Evolutionary conservation across 2,113 vertebrate species (phyloP), one percentile per base, ranked within the genome.

Genomic region (Urocynchramus pylzowi): DNA sequence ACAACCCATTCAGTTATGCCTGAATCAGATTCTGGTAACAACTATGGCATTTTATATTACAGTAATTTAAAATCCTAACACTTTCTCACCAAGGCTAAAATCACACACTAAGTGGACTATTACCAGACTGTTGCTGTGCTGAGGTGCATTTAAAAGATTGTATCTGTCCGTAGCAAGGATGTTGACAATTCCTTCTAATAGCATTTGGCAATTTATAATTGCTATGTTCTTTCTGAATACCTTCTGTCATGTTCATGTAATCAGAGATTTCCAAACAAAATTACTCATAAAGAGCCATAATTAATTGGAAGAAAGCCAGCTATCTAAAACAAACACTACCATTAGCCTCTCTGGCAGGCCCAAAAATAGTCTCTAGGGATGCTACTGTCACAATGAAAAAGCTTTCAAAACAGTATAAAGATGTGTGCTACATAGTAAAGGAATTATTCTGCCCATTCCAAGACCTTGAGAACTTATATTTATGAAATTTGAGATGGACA

Each of bases 271-370:
- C 63, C 80, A 94, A 96, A 95, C 68, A 96, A 97, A 95, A 78
- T 93, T 19, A 94, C 94, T 97, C 76, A 96, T 97, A 88, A 95
- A 88, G 33, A 76, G 59, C 67, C 79, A 53, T 96, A 96, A 93
- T 96, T 97, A 97, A 92, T 37, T 96, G 85, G 95, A 93, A 76
- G 88, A 69, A 84, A 95, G 92, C 79, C 88, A 97, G 53, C 73
- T 60, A 89, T 91, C 93, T 93, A 91, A 94, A 96, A 31, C 41
- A 96, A 96, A 81, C 73, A 74, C 33, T 84, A 71, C 79, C 61
- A 91, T 88, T 92, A 93, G 16, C 9, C 8, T 90, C 74, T 82
- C 61, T 6, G 1, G 54, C 22, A 85, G 82, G 42, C 41, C 53
- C 61, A 87, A 94, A 84, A 96, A 97, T 95, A 96, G 74, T 84